Evolutionary conservation across 1,140 invertebrate genomes (phyloP).

Genomic region (Drosophila watanabei): DNA sequence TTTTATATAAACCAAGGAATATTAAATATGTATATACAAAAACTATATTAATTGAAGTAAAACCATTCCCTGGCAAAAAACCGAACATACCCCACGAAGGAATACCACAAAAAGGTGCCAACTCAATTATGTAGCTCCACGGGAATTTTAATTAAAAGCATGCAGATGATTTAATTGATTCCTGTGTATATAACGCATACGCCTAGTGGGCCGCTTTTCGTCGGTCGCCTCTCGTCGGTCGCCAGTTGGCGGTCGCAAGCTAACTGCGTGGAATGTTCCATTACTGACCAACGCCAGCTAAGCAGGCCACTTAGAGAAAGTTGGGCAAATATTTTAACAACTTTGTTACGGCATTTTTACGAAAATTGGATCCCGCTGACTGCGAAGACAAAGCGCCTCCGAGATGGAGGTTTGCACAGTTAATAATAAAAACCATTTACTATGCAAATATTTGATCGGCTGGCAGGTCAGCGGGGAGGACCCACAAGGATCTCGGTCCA

Average conservation of each 20-base stretch:
- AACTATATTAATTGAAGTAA: background rate
- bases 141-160: slow-evolving; percentile 78
- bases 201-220: slow-evolving; percentile 10
- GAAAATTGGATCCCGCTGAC: slow-evolving; percentile 55
- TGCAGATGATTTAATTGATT: slow-evolving; percentile 79
- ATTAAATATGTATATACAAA: background rate
- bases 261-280: slow-evolving; percentile 8
- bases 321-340: slow-evolving; percentile 77
- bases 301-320: slow-evolving; percentile 42
- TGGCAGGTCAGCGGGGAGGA: background rate
- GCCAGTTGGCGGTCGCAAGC: background rate
- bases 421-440: slow-evolving; percentile 83
- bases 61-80: background rate
- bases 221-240: background rate
- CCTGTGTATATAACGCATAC: slow-evolving; percentile 48
- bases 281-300: slow-evolving; percentile 46
- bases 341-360: slow-evolving; percentile 72
- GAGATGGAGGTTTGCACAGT: slow-evolving; percentile 72
- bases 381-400: slow-evolving; percentile 6
- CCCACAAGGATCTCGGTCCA: slow-evolving; percentile 23
- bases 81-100: slow-evolving; percentile 20
- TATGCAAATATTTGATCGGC: slow-evolving; percentile 78
- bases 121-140: slow-evolving; percentile 73
- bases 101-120: slow-evolving; percentile 43
- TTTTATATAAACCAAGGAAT: background rate